These are phyloP conservation scores for Pantherophis vulpinus DNA, from an alignment of 2,797 vertebrate genomes.

Conservation along the genomic window DNA sequence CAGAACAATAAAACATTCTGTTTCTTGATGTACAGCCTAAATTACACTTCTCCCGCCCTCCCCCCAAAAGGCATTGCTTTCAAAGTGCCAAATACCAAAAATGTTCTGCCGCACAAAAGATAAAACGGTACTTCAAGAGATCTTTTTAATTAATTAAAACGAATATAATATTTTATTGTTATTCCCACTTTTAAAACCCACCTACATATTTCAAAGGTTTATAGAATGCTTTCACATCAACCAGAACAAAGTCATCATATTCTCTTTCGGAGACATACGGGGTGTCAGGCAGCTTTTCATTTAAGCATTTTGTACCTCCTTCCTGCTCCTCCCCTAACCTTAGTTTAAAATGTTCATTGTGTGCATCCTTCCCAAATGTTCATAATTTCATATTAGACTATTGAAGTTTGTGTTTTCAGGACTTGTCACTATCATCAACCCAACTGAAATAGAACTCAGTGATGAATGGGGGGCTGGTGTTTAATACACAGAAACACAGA, in stretches of 20 bases:
- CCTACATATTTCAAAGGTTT: conserved; percentile 40
- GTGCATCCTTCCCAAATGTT: conserved; percentile 41
- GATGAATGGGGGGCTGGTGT: neutral
- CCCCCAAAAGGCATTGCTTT: conserved; percentile 47
- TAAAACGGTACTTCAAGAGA: conserved; percentile 27
- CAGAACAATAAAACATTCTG: conserved; percentile 53
- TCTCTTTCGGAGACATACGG: conserved; percentile 40
- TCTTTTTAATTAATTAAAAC: conserved; percentile 48
- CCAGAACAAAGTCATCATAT: conserved; percentile 37
- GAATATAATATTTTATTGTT: conserved; percentile 38
- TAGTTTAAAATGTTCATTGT: conserved; percentile 43
- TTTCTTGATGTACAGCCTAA: conserved; percentile 41
- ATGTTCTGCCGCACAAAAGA: conserved; percentile 51
- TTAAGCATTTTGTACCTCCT: conserved; percentile 31
- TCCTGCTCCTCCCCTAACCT: neutral
- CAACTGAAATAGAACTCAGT: conserved; percentile 52
- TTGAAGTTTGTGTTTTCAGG: conserved; percentile 49
- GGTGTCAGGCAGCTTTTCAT: conserved; percentile 45
- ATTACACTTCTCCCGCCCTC: conserved; percentile 32
- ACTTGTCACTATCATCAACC: conserved; percentile 53
- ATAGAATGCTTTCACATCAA: conserved; percentile 47
- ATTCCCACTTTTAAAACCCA: conserved; percentile 24
- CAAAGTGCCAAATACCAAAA: conserved; percentile 44
- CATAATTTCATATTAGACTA: conserved; percentile 41
- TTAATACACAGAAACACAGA: conserved; percentile 21